Percentiles rank a stretch among this genome's conserved stretches.
phyloP scores from a whole-genome alignment of 2,888 invertebrate species.

The Sussaba pulchella region DNA sequence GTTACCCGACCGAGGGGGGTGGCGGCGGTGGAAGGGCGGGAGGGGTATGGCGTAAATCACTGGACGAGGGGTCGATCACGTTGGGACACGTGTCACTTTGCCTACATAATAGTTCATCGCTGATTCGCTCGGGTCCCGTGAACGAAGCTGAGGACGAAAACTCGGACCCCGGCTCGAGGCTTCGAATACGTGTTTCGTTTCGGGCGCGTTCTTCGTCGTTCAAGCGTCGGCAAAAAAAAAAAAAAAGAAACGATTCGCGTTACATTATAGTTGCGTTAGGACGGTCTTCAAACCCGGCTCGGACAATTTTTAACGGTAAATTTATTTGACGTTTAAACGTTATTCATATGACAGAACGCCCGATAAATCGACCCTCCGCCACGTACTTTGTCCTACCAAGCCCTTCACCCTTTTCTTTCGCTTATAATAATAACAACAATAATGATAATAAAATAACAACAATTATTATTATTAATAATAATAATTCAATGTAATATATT shows the following conservation, averaged over 20 bases:
- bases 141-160: conserved; percentile 30
- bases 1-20: conserved; percentile 38
- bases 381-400: conserved; percentile 26
- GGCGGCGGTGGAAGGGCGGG: too few species aligned
- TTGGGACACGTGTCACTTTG: conserved; percentile 63
- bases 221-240: too few species aligned
- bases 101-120: conserved; percentile 67
- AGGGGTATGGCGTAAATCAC: conserved; percentile 51
- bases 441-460: too few species aligned
- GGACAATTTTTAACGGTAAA: conserved; percentile 51
- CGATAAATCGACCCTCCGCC: conserved; percentile 62
- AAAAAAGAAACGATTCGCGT: background rate
- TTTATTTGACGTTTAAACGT: conserved; percentile 67
- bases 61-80: conserved; percentile 59
- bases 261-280: conserved; percentile 1
- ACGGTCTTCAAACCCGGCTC: background rate
- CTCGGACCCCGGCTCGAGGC: background rate
- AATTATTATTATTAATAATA: too few species aligned
- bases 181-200: conserved; percentile 32
- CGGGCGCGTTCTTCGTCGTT: background rate
- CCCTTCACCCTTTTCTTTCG: conserved; percentile 6
- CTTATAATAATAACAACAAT: too few species aligned
- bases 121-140: conserved; percentile 48
- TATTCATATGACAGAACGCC: conserved; percentile 61
- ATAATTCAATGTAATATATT: too few species aligned